Percentiles rank a stretch among this genome's conserved stretches.
These are phyloP conservation scores for Pseudochirops corinnae DNA, from an alignment of 2,797 vertebrate species.

Conservation along the genomic window DNA sequence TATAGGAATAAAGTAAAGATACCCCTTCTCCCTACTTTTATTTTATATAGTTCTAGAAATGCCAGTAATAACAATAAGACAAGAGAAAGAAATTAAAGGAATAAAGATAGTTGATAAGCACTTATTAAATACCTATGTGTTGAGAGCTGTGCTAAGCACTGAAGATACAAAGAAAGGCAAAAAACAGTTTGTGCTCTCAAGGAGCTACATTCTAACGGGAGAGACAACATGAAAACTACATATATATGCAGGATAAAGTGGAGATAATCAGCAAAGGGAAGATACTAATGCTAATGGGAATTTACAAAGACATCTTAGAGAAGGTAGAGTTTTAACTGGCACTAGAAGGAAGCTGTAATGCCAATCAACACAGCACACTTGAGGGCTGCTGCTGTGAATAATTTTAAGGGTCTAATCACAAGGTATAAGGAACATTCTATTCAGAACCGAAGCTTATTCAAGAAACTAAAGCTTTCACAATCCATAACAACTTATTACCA, in stretches of 20 bases:
- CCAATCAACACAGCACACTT: no score
- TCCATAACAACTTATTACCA: no score
- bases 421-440: no score
- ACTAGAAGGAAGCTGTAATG: background rate
- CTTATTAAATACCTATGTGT: background rate
- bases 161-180: background rate
- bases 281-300: background rate
- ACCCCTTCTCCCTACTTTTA: background rate
- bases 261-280: background rate
- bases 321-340: background rate
- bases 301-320: background rate
- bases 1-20: background rate
- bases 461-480: no score
- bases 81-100: background rate
- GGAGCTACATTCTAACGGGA: background rate
- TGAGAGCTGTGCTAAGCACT: background rate
- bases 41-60: background rate
- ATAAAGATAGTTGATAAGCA: background rate
- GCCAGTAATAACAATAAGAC: background rate
- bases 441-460: no score
- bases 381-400: no score
- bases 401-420: no score
- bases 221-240: background rate
- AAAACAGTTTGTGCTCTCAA: background rate
- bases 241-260: background rate